Evolutionary conservation across 2,113 vertebrate species (phyloP), one percentile per base, ranked within the genome.

Genomic region (Entomyzon cyanotis): DNA sequence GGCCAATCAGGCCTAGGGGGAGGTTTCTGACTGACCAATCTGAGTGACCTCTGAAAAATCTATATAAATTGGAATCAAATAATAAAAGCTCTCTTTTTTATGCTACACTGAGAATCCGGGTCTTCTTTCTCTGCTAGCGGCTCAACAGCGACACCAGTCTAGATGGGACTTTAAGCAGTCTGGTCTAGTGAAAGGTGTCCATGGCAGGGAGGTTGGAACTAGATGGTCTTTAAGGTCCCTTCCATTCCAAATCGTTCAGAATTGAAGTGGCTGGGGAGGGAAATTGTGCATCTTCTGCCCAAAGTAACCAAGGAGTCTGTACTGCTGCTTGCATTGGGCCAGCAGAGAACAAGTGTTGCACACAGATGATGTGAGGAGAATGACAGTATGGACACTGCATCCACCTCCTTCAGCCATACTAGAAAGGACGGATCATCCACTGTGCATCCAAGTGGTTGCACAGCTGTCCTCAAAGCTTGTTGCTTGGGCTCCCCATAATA

Each of bases 281-380:
- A 44, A 46, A 62, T 30, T 5, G 1, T 15, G 16, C 30, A 3
- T 24, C 62, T 50, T 18, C 15, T 7, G 6, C 18, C 11, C 44
- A 11, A 23, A 77, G 13, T 5, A 9, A 18, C 8, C 14, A 11
- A 31, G 17, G 3, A 14, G 47, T 7, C 49, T 16, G 8, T 18
- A 0, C 44, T 33, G 15, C 47, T 25, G n/a, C 6, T 63, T 17
- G 11, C 6, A 2, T 30, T 13, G 37, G 27, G 53, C 47, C 35
- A 15, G 31, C 31, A 58, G 52, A 50, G 41, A 3, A 2, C 9
- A 4, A 21, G 44, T 21, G n/a, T 47, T 42, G 35, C 22, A 2
- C 14, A 2, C 21, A 9, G 24, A 2, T 68, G n/a, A 5, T 11
- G 2, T 2, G 1, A 67, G 69, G 18, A 56, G 27, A 14, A 11